Evolutionary conservation across 2,888 invertebrate genomes (phyloP).

Genomic region (Resseliella maxima): DNA sequence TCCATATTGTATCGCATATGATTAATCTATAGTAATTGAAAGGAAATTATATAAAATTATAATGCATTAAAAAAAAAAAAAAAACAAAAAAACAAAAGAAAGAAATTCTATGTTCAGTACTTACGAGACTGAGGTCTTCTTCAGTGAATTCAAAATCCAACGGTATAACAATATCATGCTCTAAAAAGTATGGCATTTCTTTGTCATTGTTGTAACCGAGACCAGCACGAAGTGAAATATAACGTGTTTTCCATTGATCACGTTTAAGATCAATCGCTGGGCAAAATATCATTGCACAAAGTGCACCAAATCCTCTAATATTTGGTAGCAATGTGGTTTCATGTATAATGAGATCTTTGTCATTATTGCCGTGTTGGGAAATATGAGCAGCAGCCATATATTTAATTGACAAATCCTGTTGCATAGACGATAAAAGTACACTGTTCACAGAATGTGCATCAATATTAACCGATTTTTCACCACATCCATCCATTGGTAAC

Average conservation of each 20-base stretch:
- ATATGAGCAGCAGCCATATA: conserved; percentile 29
- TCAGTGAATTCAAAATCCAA: not conserved
- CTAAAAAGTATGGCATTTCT: not conserved
- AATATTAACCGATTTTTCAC: conserved; percentile 69
- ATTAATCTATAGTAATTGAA: not conserved
- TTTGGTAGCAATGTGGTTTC: conserved; percentile 93
- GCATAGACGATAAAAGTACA: conserved; percentile 83
- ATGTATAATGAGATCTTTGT: conserved; percentile 69
- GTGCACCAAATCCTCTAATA: conserved; percentile 82
- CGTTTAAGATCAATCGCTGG: conserved; percentile 75
- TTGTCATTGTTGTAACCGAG: conserved; percentile 73
- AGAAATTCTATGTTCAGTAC: not conserved
- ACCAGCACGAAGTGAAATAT: conserved; percentile 82
- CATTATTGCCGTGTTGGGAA: not conserved
- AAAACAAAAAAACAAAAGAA: not conserved
- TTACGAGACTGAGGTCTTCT: not conserved
- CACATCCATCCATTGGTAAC: conserved; percentile 69
- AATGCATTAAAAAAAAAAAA: no score
- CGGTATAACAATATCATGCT: not conserved
- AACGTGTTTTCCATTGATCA: conserved; percentile 70
- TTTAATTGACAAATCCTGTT: conserved; percentile 66
- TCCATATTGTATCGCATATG: not conserved
- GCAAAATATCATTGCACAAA: conserved; percentile 84
- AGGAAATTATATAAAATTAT: not conserved
- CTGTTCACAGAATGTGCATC: conserved; percentile 87